These are phyloP conservation scores for Mormyrops boulengeri DNA, from an alignment of 2,797 vertebrate species.

Conservation along the genomic window DNA sequence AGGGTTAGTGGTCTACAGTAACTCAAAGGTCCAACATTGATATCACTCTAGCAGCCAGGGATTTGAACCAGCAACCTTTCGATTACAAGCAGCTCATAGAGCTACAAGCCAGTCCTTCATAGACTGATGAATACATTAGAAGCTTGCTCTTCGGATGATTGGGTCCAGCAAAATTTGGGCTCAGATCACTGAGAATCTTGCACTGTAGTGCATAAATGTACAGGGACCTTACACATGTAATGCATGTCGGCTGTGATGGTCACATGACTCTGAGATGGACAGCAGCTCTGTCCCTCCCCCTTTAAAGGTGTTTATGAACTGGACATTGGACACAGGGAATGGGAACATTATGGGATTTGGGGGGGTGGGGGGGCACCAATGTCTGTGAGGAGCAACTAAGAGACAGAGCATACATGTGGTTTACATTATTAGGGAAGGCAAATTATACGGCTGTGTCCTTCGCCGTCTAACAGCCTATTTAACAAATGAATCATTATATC, in stretches of 20 bases:
- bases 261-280: background rate
- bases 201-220: background rate
- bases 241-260: background rate
- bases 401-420: background rate
- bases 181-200: background rate
- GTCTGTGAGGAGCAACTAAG: background rate
- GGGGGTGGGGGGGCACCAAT: background rate
- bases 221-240: background rate
- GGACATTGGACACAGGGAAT: background rate
- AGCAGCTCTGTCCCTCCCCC: background rate
- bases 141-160: background rate
- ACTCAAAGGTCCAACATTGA: background rate
- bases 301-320: background rate
- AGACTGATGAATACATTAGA: background rate
- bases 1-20: background rate
- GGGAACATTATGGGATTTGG: background rate
- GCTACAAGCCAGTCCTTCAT: background rate
- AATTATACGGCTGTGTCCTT: background rate
- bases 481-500: background rate
- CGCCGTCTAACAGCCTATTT: background rate
- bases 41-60: background rate
- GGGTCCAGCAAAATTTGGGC: background rate
- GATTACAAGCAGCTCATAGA: background rate
- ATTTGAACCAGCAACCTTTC: background rate
- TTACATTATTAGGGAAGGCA: background rate